A percentile compares a stretch with the other conserved stretches of the same genome.
Evolutionary conservation across 2,888 invertebrate species (phyloP).

Genomic region (Formica aserva): DNA sequence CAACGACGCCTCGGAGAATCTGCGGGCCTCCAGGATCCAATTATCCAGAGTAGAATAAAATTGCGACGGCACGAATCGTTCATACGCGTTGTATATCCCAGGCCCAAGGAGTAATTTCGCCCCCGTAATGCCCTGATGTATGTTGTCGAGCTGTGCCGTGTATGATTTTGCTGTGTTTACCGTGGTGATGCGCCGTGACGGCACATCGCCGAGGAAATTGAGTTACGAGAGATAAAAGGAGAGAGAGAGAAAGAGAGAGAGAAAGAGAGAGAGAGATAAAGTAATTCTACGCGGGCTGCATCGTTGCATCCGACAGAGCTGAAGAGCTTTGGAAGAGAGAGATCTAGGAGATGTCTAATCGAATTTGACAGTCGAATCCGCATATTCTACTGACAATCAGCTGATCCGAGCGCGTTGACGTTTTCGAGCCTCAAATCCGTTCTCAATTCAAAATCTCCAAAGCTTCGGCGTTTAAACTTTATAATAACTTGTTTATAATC

Average conservation of each 20-base stretch:
- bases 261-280: too few relatives aligned
- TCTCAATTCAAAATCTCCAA: background rate
- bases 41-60: conserved; percentile 42
- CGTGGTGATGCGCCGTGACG: conserved; percentile 45
- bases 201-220: conserved; percentile 42
- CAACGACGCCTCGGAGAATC: conserved; percentile 24
- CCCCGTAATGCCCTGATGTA: conserved; percentile 5
- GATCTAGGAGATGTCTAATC: too few relatives aligned
- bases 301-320: background rate
- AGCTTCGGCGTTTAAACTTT: background rate
- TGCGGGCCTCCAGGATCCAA: conserved; percentile 37
- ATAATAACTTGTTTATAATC: background rate
- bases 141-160: conserved; percentile 26
- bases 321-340: background rate
- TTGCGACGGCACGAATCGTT: conserved; percentile 41
- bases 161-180: conserved; percentile 45
- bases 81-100: conserved; percentile 29
- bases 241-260: background rate
- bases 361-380: background rate
- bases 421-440: background rate
- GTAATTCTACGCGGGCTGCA: background rate
- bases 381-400: background rate
- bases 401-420: conserved; percentile 2
- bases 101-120: conserved; percentile 30
- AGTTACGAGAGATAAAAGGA: conserved; percentile 28